These are phyloP conservation scores for Charaxes varanes DNA, from an alignment of 1,140 invertebrate genomes.

Conservation along the genomic window DNA sequence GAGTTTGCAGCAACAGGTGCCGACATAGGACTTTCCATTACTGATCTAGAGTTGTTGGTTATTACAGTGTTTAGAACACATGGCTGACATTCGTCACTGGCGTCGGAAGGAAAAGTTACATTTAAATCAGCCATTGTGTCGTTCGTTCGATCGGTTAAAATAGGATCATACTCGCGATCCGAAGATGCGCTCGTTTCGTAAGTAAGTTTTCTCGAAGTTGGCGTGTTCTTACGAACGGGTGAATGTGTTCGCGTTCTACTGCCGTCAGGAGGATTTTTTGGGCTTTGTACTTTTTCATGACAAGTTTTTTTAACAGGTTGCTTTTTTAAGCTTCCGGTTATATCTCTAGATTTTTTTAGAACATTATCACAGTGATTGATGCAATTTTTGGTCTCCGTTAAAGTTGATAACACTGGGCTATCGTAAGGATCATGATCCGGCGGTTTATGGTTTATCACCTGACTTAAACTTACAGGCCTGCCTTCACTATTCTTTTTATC, in stretches of 20 bases:
- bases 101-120: conserved; percentile 61
- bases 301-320: conserved; percentile 18
- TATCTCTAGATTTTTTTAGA: conserved; percentile 53
- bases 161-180: conserved; percentile 49
- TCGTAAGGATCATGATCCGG: conserved; percentile 20
- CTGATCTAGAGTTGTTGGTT: conserved; percentile 8
- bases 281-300: conserved; percentile 22
- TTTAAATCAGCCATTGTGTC: conserved; percentile 70
- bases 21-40: conserved; percentile 7
- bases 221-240: conserved; percentile 27
- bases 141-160: conserved; percentile 65
- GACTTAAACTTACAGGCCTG: conserved; percentile 59
- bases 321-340: conserved; percentile 47
- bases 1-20: conserved; percentile 1
- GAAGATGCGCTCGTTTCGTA: conserved; percentile 52
- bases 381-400: conserved; percentile 56
- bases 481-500: conserved; percentile 36
- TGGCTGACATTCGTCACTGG: conserved; percentile 34
- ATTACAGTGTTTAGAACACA: conserved; percentile 4
- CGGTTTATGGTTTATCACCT: conserved; percentile 50
- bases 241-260: conserved; percentile 37
- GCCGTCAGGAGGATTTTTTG: conserved; percentile 21
- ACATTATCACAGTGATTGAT: conserved; percentile 50
- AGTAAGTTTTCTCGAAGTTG: conserved; percentile 41
- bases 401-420: conserved; percentile 38